Conservation (phyloP, 2,888 invertebrate species). For the Ptycholaimellus sp. region DNA sequence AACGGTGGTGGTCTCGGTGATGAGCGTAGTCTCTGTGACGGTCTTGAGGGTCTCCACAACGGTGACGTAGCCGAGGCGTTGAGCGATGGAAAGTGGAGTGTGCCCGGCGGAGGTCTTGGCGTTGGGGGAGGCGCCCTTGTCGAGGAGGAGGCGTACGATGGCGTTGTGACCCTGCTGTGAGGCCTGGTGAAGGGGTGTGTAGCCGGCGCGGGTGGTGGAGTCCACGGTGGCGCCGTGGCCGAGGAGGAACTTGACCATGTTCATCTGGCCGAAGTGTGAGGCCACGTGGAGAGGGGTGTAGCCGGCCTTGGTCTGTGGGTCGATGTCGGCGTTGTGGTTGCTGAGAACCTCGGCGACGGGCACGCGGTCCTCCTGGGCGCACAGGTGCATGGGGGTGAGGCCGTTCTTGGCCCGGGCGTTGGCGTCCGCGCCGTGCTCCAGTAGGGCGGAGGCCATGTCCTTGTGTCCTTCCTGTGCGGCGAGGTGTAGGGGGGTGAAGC, state of each 20-base stretch:
- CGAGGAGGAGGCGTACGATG: constrained; percentile 71
- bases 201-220: constrained; percentile 31
- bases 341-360: constrained; percentile 50
- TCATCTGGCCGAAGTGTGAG: constrained; percentile 84
- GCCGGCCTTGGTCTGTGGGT: constrained; percentile 47
- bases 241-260: constrained; percentile 78
- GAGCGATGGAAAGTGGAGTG: constrained; percentile 85
- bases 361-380: constrained; percentile 87
- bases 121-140: constrained; percentile 76
- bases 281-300: constrained; percentile 98
- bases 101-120: constrained; percentile 81
- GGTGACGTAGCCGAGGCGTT: constrained; percentile 86
- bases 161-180: constrained; percentile 96
- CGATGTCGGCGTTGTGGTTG: constrained; percentile 52
- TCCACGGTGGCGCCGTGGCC: constrained; percentile 61
- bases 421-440: constrained; percentile 64
- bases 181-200: constrained; percentile 84
- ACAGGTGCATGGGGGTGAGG: constrained; percentile 78
- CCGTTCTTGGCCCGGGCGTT: constrained; percentile 46
- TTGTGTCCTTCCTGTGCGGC: constrained; percentile 66
- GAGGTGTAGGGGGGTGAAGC: constrained; percentile 78
- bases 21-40: constrained; percentile 50
- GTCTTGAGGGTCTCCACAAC: constrained; percentile 87
- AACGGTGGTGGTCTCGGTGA: constrained; percentile 41
- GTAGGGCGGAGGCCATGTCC: constrained; percentile 75